Evolutionary conservation across 2,113 vertebrate genomes (phyloP), one percentile per base, ranked within the genome.

Genomic region (Neodontobutis hainanensis): DNA sequence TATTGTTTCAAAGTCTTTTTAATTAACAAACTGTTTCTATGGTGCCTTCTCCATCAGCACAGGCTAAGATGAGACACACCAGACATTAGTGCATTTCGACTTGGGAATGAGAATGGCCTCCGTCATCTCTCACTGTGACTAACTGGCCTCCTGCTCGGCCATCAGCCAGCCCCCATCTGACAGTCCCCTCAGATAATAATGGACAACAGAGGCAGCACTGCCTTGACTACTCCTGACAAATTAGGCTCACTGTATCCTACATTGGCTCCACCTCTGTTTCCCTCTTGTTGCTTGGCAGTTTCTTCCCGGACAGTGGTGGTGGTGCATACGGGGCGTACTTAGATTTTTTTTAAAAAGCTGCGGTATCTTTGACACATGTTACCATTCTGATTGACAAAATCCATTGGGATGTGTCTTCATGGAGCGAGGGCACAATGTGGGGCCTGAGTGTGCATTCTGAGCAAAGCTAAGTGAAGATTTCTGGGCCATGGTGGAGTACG

Each of bases 151-250:
- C 78, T 42, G 82, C 81, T 82, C 59, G 58, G 70, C 72, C 82
- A 77, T 84, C 78, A 78, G 68, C 73, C 61, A n/a, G 62, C 70
- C 82, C 78, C 77, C 58, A 60, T 80, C 81, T 73, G 79, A 80
- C 78, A 70, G 74, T 81, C 73, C 60, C 79, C 48, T 82, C 82
- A 84, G 78, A 88, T 87, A 79, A 90, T 87, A 90, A 90, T 75
- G 77, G 85, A 87, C 84, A 89, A 88, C 68, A 81, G 73, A 80
- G 70, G 75, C 65, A 70, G 75, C 16, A 52, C 73, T 70, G 84
- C 77, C 73, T 84, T 90, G 85, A 81, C 77, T 78, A 81, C 61
- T 67, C 60, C 70, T 86, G 87, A 91, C 83, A 89, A 90, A 92
- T 89, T 68, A 78, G 63, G 35, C 75, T 68, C 55, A 71, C 65